phyloP scores from a whole-genome alignment of 2,888 invertebrate species.

The Napeogenes inachia region DNA sequence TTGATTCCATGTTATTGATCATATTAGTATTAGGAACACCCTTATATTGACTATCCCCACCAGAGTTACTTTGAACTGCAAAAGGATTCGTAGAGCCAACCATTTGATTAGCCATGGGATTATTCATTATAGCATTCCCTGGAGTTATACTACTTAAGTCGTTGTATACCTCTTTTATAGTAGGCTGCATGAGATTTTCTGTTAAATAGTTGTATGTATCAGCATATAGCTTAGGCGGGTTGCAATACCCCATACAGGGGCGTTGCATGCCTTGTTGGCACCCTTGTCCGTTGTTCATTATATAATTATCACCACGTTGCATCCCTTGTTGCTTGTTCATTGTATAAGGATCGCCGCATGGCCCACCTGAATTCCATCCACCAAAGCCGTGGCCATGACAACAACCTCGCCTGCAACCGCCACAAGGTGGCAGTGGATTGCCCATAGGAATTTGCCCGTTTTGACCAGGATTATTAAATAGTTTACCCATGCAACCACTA shows the following conservation, averaged over 20 bases:
- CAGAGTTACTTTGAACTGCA: slow-evolving; percentile 2
- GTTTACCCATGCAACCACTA: slow-evolving; percentile 70
- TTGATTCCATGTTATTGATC: slow-evolving; percentile 7
- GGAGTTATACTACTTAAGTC: slow-evolving; percentile 59
- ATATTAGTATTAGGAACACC: slow-evolving; percentile 18
- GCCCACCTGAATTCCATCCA: slow-evolving; percentile 35
- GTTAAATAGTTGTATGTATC: slow-evolving; percentile 64
- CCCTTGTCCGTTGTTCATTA: no score
- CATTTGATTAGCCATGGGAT: slow-evolving; percentile 50
- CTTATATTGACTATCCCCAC: neutral
- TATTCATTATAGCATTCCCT: slow-evolving; percentile 56
- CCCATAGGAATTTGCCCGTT: slow-evolving; percentile 18
- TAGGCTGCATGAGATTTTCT: slow-evolving; percentile 62
- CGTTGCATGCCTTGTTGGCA: slow-evolving; percentile 19
- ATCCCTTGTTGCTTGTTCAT: slow-evolving; percentile 23
- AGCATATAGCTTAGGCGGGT: slow-evolving; percentile 55
- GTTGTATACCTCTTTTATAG: slow-evolving; percentile 61
- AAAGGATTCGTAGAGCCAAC: slow-evolving; percentile 35
- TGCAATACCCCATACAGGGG: slow-evolving; percentile 50
- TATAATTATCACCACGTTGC: slow-evolving; percentile 7
- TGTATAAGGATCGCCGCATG: slow-evolving; percentile 43
- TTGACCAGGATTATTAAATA: slow-evolving; percentile 50
- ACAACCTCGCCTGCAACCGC: slow-evolving; percentile 43
- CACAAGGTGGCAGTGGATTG: slow-evolving; percentile 36
- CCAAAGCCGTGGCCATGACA: slow-evolving; percentile 42